Percentiles rank a stretch among this genome's conserved stretches.
phyloP scores from a whole-genome alignment of 2,888 invertebrate genomes.

The Drosophila diplacantha region DNA sequence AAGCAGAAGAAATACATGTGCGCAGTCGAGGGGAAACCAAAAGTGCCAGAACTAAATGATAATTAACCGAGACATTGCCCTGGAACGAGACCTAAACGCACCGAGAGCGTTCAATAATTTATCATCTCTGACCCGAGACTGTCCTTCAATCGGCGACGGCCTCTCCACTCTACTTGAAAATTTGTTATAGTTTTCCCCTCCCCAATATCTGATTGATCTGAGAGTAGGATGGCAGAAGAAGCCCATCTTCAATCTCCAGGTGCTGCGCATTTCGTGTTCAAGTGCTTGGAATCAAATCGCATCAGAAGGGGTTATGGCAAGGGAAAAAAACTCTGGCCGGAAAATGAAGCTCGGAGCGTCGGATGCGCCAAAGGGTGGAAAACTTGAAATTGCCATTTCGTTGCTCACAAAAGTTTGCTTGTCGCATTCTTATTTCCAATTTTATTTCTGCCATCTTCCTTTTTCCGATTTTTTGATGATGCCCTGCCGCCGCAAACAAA shows the following conservation, averaged over 20 bases:
- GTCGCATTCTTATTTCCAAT: conserved; percentile 19
- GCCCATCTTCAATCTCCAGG: conserved; percentile 26
- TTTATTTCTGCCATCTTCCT: conserved; percentile 19
- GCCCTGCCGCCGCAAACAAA: conserved; percentile 19
- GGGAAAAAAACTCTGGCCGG: conserved; percentile 3
- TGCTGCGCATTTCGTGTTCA: conserved; percentile 52
- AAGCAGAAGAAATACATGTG: conserved; percentile 1
- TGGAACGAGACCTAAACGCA: conserved; percentile 12
- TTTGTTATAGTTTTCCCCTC: conserved; percentile 27
- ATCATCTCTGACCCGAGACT: conserved; percentile 27
- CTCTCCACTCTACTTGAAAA: conserved; percentile 30
- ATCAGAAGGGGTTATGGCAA: conserved; percentile 29
- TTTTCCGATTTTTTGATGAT: conserved; percentile 9
- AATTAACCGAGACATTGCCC: conserved; percentile 50
- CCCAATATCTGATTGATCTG: conserved; percentile 25
- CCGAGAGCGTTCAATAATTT: conserved; percentile 28
- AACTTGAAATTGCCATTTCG: conserved; percentile 62
- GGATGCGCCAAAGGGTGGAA: conserved; percentile 27
- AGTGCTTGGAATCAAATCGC: conserved; percentile 62
- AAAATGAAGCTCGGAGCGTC: not conserved
- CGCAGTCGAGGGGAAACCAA: conserved; percentile 41
- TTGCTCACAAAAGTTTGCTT: conserved; percentile 29
- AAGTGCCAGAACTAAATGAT: conserved; percentile 71
- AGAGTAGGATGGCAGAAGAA: not conserved
- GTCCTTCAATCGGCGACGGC: conserved; percentile 21